Evolutionary conservation across 2,888 invertebrate genomes (phyloP).

Genomic region (Leucophenga montana): DNA sequence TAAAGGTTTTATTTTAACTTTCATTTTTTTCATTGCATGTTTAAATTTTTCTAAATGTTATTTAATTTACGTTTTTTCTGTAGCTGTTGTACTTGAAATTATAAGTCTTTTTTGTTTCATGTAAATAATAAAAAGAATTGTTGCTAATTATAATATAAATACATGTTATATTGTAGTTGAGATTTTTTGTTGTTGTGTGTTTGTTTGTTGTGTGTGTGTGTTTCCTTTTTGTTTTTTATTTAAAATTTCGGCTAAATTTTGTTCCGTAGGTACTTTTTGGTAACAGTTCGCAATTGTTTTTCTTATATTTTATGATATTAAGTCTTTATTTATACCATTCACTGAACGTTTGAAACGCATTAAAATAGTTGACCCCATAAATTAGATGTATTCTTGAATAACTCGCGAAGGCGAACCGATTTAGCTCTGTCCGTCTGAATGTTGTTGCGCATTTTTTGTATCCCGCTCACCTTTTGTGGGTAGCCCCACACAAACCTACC

Average conservation of each 20-base stretch:
- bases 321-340: too few relatives aligned
- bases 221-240: background rate
- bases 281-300: background rate
- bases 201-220: background rate
- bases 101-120: slow-evolving; percentile 22
- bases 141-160: slow-evolving; percentile 43
- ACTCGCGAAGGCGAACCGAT: too few relatives aligned
- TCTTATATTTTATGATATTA: slow-evolving; percentile 4
- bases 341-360: too few relatives aligned
- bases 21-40: slow-evolving; percentile 36
- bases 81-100: slow-evolving; percentile 15
- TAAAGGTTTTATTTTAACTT: slow-evolving; percentile 32
- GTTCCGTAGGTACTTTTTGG: slow-evolving; percentile 6
- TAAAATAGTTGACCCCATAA: too few relatives aligned
- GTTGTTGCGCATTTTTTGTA: too few relatives aligned
- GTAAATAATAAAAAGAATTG: slow-evolving; percentile 20
- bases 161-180: slow-evolving; percentile 33
- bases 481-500: too few relatives aligned
- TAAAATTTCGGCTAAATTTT: slow-evolving; percentile 2
- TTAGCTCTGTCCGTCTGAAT: too few relatives aligned
- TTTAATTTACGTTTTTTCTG: slow-evolving; percentile 31
- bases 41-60: slow-evolving; percentile 30
- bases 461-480: too few relatives aligned
- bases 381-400: too few relatives aligned
- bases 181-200: background rate